Percentiles rank a stretch among this genome's conserved stretches.
Conservation (phyloP, 2,113 vertebrate genomes). For the Scortum barcoo region DNA sequence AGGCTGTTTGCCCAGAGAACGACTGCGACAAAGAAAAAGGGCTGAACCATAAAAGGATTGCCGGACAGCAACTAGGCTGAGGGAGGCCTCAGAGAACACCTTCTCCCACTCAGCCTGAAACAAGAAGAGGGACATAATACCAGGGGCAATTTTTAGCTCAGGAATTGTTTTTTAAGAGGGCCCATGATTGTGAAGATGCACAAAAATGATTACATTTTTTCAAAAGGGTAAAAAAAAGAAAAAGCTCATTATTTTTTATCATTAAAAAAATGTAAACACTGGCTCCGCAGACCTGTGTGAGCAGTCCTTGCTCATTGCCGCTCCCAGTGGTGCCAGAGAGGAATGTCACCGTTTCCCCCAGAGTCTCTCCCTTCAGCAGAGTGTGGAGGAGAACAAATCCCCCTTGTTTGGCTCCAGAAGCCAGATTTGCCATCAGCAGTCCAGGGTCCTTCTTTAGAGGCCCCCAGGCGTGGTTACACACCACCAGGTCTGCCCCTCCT, state of each 20-base stretch:
- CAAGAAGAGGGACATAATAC: not conserved
- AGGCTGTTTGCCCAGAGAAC: constrained; percentile 70
- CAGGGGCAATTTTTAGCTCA: not conserved
- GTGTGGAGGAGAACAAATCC: constrained; percentile 94
- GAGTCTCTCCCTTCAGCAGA: constrained; percentile 87
- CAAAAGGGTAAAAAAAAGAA: not conserved
- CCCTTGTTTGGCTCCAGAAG: constrained; percentile 86
- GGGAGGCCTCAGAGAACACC: constrained; percentile 80
- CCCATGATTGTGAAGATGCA: not conserved
- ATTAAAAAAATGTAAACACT: too few relatives aligned
- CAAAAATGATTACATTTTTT: not conserved
- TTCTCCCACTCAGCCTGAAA: constrained; percentile 92
- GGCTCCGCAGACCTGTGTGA: constrained; percentile 87
- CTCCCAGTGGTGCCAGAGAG: constrained; percentile 79
- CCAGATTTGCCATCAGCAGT: constrained; percentile 86
- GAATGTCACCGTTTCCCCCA: constrained; percentile 89
- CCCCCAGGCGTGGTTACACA: constrained; percentile 87
- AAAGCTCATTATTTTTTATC: not conserved
- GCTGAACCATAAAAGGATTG: constrained; percentile 91
- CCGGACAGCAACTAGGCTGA: constrained; percentile 86
- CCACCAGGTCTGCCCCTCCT: constrained; percentile 86
- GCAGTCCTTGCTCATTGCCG: constrained; percentile 79
- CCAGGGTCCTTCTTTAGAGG: constrained; percentile 60
- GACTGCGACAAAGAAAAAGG: constrained; percentile 90
- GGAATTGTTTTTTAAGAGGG: not conserved